Conservation (phyloP, 2,113 vertebrate species). For the Neolamprologus kungweensis region DNA sequence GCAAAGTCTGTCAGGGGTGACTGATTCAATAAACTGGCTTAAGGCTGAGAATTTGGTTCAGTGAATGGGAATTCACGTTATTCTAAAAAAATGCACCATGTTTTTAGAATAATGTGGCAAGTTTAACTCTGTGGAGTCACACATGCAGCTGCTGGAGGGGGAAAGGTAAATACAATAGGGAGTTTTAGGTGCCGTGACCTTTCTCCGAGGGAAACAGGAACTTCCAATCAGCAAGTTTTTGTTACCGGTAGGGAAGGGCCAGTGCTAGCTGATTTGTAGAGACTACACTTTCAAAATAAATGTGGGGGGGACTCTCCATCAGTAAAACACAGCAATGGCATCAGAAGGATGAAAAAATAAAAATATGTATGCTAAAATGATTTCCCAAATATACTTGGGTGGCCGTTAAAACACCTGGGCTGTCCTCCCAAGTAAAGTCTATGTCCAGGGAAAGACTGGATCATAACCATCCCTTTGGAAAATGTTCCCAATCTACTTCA, state of each 20-base stretch:
- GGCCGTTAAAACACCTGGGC: background rate
- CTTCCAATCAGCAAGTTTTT: background rate
- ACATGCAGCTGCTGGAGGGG: background rate
- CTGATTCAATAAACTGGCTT: background rate
- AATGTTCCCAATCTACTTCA: background rate
- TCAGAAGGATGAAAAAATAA: background rate
- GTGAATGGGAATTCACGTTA: background rate
- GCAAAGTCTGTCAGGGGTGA: background rate
- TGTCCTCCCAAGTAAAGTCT: background rate
- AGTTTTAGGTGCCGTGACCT: background rate
- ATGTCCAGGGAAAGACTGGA: background rate
- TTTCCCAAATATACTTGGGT: background rate
- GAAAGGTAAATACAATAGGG: background rate
- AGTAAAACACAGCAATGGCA: rapidly evolving
- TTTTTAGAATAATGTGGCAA: background rate
- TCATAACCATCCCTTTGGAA: background rate
- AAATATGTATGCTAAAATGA: background rate
- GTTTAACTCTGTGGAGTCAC: background rate
- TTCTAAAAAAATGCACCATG: background rate
- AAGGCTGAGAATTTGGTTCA: background rate
- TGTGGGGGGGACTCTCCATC: background rate
- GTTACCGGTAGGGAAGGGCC: background rate
- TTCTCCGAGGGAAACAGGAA: background rate
- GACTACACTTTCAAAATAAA: background rate
- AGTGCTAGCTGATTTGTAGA: background rate